Evolutionary conservation across 2,888 invertebrate species (phyloP), one percentile per base, ranked within the genome.

Genomic region (Yponomeuta cagnagella): DNA sequence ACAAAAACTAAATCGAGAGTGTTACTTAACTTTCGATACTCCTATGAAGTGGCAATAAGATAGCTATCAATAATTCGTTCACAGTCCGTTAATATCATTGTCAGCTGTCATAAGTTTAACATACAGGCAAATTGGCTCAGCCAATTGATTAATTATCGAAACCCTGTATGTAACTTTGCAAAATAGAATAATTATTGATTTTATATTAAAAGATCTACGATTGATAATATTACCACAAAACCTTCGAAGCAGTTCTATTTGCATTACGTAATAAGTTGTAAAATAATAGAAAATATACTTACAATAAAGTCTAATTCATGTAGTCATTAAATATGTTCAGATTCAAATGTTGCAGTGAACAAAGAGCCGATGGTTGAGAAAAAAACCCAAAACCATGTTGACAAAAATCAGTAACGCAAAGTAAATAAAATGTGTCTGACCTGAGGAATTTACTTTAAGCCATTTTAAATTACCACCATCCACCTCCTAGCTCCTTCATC

Each of bases 31-130:
- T 15, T 65, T 65, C 10, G 33, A 33, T 65, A 43, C 43, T 43
- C 43, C 43, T 43, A 43, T 43, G 43, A 8, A 43, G 43, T 43
- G 43, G 33, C 10, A 31, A 65, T 65, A 31, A 65, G 33, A 31
- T 65, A 31, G 65, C n/a, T 65, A 65, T 33, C 33, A 30, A 33
- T 30, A 31, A 64, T 65, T 31, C 33, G 65, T 65, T 65, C 30
- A 65, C 31, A 65, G 67, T 2, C 43, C 4, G n/a, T 68, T 68
- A 75, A 77, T 76, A 79, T 78, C 76, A 76, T 76, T 85, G 84
- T 82, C 84, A 85, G 81, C 82, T 86, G 84, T 86, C 85, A 77
- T 33, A 33, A 81, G 80, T 82, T 79, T 73, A 78, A 80, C 73
- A 77, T 79, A 80, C 80, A 77, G 79, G 81, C 77, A 75, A 80